These are phyloP conservation scores for Threskiornis aethiopicus DNA, from an alignment of 2,797 vertebrate species.

Conservation along the genomic window DNA sequence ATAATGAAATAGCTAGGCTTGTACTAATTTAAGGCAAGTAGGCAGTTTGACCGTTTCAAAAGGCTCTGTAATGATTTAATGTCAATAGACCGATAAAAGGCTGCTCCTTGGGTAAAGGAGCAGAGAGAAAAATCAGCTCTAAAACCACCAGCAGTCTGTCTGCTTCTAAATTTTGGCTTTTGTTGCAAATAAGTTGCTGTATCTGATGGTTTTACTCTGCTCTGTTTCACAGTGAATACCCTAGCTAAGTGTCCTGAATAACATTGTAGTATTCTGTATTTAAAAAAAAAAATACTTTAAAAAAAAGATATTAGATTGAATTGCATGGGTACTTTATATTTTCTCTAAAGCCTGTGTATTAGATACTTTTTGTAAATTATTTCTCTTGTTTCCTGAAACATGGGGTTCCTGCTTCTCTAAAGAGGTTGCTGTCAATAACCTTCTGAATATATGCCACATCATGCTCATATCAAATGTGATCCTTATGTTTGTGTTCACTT, in stretches of 20 bases:
- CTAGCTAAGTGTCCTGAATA: neutral
- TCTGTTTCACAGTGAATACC: neutral
- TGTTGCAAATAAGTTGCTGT: neutral
- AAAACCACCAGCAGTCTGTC: neutral
- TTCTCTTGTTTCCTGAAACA: neutral
- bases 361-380: neutral
- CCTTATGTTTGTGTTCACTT: neutral
- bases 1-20: neutral
- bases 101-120: neutral
- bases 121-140: neutral
- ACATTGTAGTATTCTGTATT: neutral
- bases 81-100: neutral
- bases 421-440: neutral
- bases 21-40: neutral
- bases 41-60: neutral
- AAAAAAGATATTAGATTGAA: neutral
- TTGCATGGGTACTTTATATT: neutral
- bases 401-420: neutral
- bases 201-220: neutral
- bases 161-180: neutral
- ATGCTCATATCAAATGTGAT: neutral
- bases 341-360: neutral
- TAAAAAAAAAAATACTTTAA: neutral
- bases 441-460: neutral
- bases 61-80: neutral